phyloP scores from a whole-genome alignment of 2,113 vertebrate genomes.

The Atherinomorus stipes region DNA sequence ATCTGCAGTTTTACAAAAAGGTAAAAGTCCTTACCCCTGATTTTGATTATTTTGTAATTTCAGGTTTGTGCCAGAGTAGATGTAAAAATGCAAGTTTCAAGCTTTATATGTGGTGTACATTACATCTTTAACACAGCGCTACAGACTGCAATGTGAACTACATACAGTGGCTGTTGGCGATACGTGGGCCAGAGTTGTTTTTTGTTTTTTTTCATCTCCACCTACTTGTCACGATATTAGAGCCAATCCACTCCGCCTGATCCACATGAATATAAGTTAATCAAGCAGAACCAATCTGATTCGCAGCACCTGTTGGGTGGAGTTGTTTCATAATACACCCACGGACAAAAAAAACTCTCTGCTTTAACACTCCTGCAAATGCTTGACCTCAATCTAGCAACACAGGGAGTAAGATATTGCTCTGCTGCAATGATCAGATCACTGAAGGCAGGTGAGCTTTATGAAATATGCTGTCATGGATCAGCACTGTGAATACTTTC shows the following conservation, averaged over 20 bases:
- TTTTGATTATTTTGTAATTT: background rate
- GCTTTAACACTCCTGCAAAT: constrained; percentile 28
- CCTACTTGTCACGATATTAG: too few species aligned
- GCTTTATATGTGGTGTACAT: too few species aligned
- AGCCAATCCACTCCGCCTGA: too few species aligned
- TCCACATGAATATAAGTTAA: too few species aligned
- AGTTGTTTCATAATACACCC: constrained; percentile 61
- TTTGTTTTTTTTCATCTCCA: background rate
- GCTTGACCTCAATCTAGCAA: constrained; percentile 28
- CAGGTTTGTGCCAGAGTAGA: too few species aligned
- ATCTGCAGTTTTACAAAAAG: constrained; percentile 93
- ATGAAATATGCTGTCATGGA: background rate
- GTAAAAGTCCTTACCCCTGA: constrained; percentile 49
- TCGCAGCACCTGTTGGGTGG: background rate
- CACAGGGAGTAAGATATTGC: constrained; percentile 54
- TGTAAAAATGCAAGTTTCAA: too few species aligned
- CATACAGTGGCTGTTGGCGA: background rate
- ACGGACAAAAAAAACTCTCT: constrained; percentile 41
- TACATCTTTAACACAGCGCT: too few species aligned
- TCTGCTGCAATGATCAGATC: constrained; percentile 50
- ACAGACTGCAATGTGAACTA: background rate
- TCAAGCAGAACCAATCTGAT: too few species aligned
- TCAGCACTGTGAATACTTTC: background rate
- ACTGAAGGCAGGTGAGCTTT: constrained; percentile 27
- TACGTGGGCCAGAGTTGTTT: background rate